Percentiles rank a stretch among this genome's conserved stretches.
Evolutionary conservation across 2,888 invertebrate species (phyloP).

Genomic region (Gnatocerus cornutus): DNA sequence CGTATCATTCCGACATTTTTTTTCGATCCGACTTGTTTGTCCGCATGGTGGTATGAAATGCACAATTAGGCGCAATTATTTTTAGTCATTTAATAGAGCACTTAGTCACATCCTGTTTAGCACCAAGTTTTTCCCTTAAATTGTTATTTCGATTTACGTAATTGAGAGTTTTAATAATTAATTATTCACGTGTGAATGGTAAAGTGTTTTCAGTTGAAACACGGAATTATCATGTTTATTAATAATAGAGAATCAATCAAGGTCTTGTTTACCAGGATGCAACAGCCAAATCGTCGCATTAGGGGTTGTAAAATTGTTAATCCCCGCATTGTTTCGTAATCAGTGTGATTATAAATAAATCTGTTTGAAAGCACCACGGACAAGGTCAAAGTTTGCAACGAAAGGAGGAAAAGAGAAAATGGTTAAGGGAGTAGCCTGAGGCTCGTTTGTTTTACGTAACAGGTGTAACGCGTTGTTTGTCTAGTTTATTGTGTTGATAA

Average conservation of each 20-base stretch:
- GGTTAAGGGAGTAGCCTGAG: conserved; percentile 7
- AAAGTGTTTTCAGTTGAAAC: conserved; percentile 14
- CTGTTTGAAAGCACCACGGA: conserved; percentile 33
- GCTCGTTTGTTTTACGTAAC: conserved; percentile 29
- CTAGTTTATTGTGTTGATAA: conserved; percentile 18
- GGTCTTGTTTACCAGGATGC: conserved; percentile 20
- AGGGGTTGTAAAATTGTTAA: conserved; percentile 6
- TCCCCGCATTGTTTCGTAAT: conserved; percentile 13
- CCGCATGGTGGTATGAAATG: conserved; percentile 23
- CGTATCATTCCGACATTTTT: conserved; percentile 34
- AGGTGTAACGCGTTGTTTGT: conserved; percentile 30
- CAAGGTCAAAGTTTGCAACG: conserved; percentile 39
- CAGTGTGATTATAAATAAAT: conserved; percentile 24
- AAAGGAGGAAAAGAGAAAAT: conserved; percentile 37
- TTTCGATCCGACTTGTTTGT: conserved; percentile 14
- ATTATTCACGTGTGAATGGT: conserved; percentile 31
- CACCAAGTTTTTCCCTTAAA: conserved; percentile 26
- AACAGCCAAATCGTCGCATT: neutral
- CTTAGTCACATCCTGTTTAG: conserved; percentile 56
- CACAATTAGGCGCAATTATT: conserved; percentile 46
- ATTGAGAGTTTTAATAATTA: conserved; percentile 17
- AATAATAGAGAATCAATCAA: conserved; percentile 25
- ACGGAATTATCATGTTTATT: conserved; percentile 4
- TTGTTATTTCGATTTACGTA: conserved; percentile 40
- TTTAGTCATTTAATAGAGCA: conserved; percentile 53